These are phyloP conservation scores for Spheniscus mendiculus DNA, from an alignment of 2,113 vertebrate genomes.

Conservation along the genomic window DNA sequence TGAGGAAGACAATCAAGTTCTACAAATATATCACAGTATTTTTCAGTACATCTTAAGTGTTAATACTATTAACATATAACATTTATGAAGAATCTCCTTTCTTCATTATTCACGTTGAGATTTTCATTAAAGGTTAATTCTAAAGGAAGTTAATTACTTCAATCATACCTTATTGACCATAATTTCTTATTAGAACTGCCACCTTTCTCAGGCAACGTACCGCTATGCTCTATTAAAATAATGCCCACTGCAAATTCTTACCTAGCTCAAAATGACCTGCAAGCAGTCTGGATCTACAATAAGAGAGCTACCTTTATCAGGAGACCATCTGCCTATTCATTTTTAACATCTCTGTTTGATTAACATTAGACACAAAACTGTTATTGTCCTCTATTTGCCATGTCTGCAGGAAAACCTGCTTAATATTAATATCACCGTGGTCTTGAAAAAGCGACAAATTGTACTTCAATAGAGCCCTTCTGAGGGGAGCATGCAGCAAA, in stretches of 20 bases:
- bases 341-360: background rate
- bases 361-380: background rate
- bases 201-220: background rate
- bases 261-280: background rate
- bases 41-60: background rate
- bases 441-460: background rate
- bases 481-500: background rate
- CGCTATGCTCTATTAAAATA: background rate
- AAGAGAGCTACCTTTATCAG: background rate
- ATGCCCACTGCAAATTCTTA: background rate
- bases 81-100: background rate
- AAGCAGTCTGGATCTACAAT: background rate
- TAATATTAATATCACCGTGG: background rate
- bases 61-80: background rate
- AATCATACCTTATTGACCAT: background rate
- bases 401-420: background rate
- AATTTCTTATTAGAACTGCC: background rate
- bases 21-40: background rate
- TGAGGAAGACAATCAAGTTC: background rate
- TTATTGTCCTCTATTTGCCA: background rate
- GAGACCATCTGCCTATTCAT: background rate
- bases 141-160: background rate
- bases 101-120: background rate
- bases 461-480: background rate
- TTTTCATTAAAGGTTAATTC: background rate